A percentile compares a stretch with the other conserved stretches of the same genome.
Conservation (phyloP, 1,140 invertebrate genomes). For the Rhopalosiphum padi region DNA sequence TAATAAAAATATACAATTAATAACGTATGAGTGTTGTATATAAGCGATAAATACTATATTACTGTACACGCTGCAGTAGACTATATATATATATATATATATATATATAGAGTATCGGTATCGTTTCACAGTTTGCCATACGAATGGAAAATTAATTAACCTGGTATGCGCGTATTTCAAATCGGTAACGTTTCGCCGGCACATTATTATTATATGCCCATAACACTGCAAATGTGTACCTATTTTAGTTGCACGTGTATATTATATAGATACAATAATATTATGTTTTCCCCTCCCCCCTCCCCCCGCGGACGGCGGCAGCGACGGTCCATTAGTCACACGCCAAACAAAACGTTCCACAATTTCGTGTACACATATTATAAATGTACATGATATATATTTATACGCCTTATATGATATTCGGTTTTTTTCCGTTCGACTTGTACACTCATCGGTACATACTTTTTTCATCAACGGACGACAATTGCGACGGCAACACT, state of each 20-base stretch:
- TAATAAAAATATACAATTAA: not conserved
- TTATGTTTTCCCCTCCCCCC: not conserved
- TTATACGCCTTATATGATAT: not conserved
- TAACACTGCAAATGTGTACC: not conserved
- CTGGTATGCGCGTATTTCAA: slow-evolving; percentile 18
- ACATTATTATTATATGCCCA: not conserved
- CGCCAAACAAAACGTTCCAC: not conserved
- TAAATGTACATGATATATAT: not conserved
- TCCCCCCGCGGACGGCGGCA: not conserved
- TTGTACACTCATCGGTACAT: not conserved
- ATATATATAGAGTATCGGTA: too few relatives aligned
- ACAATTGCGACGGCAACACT: not conserved
- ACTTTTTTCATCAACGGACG: not conserved
- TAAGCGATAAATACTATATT: not conserved
- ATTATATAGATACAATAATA: not conserved
- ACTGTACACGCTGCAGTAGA: not conserved
- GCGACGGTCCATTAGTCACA: slow-evolving; percentile 20
- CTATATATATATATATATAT: too few relatives aligned
- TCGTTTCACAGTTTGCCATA: slow-evolving; percentile 15
- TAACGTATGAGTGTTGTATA: not conserved
- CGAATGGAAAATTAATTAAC: slow-evolving; percentile 33
- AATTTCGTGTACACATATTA: not conserved
- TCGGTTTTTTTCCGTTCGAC: not conserved
- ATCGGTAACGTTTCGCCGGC: slow-evolving; percentile 29
- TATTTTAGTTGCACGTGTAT: not conserved